phyloP scores from a whole-genome alignment of 2,113 vertebrate species.

The Mesocricetus auratus region DNA sequence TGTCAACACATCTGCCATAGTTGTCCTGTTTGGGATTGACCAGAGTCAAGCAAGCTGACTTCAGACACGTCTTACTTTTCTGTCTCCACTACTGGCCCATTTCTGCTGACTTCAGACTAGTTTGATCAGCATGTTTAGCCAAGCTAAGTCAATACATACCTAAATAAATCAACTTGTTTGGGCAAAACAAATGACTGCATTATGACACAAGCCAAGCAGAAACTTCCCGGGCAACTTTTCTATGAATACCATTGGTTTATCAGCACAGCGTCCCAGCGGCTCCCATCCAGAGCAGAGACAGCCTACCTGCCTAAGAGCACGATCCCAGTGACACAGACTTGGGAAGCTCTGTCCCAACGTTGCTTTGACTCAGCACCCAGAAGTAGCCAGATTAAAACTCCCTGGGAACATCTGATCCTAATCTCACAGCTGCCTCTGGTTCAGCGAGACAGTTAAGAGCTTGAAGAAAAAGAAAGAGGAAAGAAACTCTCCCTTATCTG shows the following conservation, averaged over 20 bases:
- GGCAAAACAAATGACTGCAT: constrained; percentile 54
- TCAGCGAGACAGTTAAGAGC: background rate
- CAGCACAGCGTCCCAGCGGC: background rate
- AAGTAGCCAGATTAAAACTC: background rate
- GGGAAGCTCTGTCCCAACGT: background rate
- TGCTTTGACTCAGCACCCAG: constrained; percentile 10
- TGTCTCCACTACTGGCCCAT: constrained; percentile 6
- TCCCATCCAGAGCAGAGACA: background rate
- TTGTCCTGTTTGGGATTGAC: background rate
- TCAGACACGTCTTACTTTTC: constrained; percentile 46
- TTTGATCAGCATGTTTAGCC: constrained; percentile 59
- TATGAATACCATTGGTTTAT: background rate
- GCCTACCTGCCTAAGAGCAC: constrained; percentile 40
- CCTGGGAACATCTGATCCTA: background rate
- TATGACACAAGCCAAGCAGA: constrained; percentile 51
- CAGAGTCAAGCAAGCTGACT: constrained; percentile 50
- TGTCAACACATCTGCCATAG: background rate
- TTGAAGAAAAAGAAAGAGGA: background rate
- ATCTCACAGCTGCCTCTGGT: constrained; percentile 36
- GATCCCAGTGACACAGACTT: background rate
- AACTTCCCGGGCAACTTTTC: constrained; percentile 52
- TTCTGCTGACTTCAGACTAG: constrained; percentile 32
- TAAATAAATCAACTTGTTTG: constrained; percentile 71
- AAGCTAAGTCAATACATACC: constrained; percentile 46
- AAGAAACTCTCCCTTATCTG: constrained; percentile 13